Percentiles rank a stretch among this genome's conserved stretches.
Conservation (phyloP, 2,888 invertebrate species). For the Cheilosia scutellata region DNA sequence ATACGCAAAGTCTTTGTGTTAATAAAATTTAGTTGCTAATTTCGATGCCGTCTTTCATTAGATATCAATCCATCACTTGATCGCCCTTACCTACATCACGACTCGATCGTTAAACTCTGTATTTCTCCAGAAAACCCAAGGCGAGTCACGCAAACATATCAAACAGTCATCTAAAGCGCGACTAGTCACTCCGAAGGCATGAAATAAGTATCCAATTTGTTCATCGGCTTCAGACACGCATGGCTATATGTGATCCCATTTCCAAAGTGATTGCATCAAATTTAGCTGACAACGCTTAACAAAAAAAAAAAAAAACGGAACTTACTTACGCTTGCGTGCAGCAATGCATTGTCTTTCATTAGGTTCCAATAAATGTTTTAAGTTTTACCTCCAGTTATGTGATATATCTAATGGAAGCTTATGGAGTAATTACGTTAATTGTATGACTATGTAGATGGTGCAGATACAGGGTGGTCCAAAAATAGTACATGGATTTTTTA, state of each 20-base stretch:
- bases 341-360: constrained; percentile 10
- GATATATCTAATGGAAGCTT: background rate
- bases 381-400: constrained; percentile 21
- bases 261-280: constrained; percentile 39
- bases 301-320: constrained; percentile 20
- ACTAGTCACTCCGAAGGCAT: constrained; percentile 35
- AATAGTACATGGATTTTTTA: too few species aligned
- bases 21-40: constrained; percentile 12
- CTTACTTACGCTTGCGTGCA: constrained; percentile 14
- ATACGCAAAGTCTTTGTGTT: background rate
- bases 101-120: constrained; percentile 36
- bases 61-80: constrained; percentile 50
- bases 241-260: constrained; percentile 17
- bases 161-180: constrained; percentile 28
- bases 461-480: too few species aligned
- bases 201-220: constrained; percentile 41
- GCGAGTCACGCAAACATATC: constrained; percentile 40
- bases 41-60: constrained; percentile 48
- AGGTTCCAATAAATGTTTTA: constrained; percentile 4
- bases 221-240: constrained; percentile 37
- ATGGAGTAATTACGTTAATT: background rate
- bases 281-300: constrained; percentile 30
- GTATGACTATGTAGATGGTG: background rate
- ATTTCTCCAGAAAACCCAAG: constrained; percentile 9
- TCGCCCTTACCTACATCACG: constrained; percentile 25